A percentile compares a stretch with the other conserved stretches of the same genome.
These are phyloP conservation scores for Thalassophryne amazonica DNA, from an alignment of 2,797 vertebrate genomes.

Conservation along the genomic window DNA sequence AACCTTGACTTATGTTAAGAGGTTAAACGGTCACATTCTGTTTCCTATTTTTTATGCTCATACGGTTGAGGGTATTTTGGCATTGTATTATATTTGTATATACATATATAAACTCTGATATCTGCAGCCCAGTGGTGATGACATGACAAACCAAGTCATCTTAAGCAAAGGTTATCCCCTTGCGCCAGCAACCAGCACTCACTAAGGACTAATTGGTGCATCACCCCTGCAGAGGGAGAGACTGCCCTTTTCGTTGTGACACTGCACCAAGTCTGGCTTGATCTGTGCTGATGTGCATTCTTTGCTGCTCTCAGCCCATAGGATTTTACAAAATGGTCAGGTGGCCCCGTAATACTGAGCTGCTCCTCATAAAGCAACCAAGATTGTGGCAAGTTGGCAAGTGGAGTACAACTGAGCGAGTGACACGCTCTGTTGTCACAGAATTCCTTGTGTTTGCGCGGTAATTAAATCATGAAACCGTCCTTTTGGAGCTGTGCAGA, in stretches of 20 bases:
- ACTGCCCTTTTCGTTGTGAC: too few relatives aligned
- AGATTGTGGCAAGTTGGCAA: slow-evolving; percentile 17
- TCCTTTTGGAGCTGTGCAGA: slow-evolving; percentile 44
- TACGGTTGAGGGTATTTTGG: too few relatives aligned
- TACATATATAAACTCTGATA: too few relatives aligned
- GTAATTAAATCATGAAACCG: slow-evolving; percentile 61
- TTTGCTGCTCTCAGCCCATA: slow-evolving; percentile 23
- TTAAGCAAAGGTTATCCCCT: slow-evolving; percentile 24
- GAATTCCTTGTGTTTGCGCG: slow-evolving; percentile 2
- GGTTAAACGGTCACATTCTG: too few relatives aligned
- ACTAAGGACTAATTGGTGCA: slow-evolving; percentile 41
- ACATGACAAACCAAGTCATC: slow-evolving; percentile 33
- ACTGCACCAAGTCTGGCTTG: slow-evolving; percentile 25
- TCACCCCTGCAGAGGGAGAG: slow-evolving; percentile 15
- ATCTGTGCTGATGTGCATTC: slow-evolving; percentile 48
- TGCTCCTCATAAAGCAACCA: slow-evolving; percentile 14
- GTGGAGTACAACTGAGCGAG: slow-evolving; percentile 12
- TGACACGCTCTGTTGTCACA: slow-evolving; percentile 24
- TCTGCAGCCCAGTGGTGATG: slow-evolving; percentile 41
- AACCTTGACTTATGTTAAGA: too few relatives aligned
- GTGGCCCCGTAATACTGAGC: slow-evolving; percentile 19
- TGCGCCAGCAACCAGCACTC: slow-evolving; percentile 38
- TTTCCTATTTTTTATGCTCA: too few relatives aligned
- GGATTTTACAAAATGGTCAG: slow-evolving; percentile 45
- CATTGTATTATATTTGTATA: too few relatives aligned